Base-by-base conservation (phyloP, 2,797 vertebrate genomes). In the Arnoldichthys spilopterus region DNA sequence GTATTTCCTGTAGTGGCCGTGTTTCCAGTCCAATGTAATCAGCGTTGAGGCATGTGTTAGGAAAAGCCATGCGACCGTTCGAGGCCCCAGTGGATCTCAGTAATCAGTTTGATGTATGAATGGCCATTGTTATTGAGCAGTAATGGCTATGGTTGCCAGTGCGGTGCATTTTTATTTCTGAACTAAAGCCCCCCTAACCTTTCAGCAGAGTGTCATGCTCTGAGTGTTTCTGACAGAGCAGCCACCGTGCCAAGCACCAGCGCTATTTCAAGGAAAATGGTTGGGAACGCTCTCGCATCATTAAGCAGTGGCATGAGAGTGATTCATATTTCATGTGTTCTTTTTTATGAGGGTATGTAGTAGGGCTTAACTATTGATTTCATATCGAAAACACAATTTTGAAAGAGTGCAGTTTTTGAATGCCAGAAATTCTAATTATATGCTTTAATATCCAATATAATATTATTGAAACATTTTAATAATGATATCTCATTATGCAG, bases 1-100 rank as follows among this genome's bases (percentile, higher is more conserved):
- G 81, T 82, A 81, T 86, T 87, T 90, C 86, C 88, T 89, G 85
- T 87, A 81, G 84, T 86, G 78, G 74, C 82, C 85, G 34, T 83
- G 78, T 79, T 84, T 85, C 80, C 76, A 82, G 82, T 87, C 82
- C 80, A 85, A 40, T 85, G 82, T 87, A 88, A 89, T 86, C 84
- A 86, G 28, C 66, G 78, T 79, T 77, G 80, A 83, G 71, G 56
- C 81, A 26, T 72, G 83, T 73, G 53, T 82, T 81, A 49, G 76
- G 77, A 59, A 68, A 76, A 85, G 66, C 78, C 85, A 75, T 74
- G 63, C 51, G 75, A 76, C 72, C 73, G 73, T 77, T 77, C 80
- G 67, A 71, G 74, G 69, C 59, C 76, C 53, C 64, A n/a, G 43
- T 40, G 82, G 74, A 79, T 77, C 79, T 49, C 63, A 79, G 79